Conservation (phyloP, 1,140 invertebrate genomes). For the Antheraea pernyi region DNA sequence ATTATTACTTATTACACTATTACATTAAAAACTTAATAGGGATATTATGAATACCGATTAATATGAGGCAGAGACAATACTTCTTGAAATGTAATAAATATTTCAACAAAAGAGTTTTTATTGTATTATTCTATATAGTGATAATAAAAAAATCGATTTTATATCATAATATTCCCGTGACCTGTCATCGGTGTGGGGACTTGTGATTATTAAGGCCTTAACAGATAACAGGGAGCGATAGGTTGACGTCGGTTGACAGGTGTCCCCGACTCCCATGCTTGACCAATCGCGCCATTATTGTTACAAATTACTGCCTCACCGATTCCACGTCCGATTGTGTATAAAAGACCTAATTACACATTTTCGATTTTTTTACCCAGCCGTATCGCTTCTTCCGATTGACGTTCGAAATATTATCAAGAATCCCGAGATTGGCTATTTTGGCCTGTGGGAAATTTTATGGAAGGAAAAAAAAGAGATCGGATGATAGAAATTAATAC, state of each 20-base stretch:
- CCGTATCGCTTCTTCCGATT: neutral
- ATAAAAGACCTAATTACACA: slow-evolving; percentile 7
- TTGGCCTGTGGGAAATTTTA: too few species aligned
- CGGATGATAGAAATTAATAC: too few species aligned
- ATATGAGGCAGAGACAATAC: too few species aligned
- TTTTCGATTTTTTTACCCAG: neutral
- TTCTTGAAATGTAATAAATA: neutral
- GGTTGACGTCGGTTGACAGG: slow-evolving; percentile 9
- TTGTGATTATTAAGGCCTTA: slow-evolving; percentile 8
- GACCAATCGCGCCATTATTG: slow-evolving; percentile 11
- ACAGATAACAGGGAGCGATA: slow-evolving; percentile 11
- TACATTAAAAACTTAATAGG: too few species aligned
- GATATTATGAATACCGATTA: too few species aligned
- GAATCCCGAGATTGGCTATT: neutral
- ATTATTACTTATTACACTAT: too few species aligned
- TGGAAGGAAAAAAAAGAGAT: too few species aligned
- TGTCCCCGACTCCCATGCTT: slow-evolving; percentile 8
- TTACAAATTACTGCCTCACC: slow-evolving; percentile 11
- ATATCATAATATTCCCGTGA: slow-evolving; percentile 5
- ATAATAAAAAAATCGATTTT: neutral
- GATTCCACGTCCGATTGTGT: slow-evolving; percentile 7
- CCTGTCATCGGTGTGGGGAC: neutral
- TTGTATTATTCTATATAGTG: neutral
- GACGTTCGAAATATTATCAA: neutral
- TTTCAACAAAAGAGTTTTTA: neutral